A percentile compares a stretch with the other conserved stretches of the same genome.
Conservation (phyloP, 1,140 invertebrate genomes). For the Neuroterus valhalla region DNA sequence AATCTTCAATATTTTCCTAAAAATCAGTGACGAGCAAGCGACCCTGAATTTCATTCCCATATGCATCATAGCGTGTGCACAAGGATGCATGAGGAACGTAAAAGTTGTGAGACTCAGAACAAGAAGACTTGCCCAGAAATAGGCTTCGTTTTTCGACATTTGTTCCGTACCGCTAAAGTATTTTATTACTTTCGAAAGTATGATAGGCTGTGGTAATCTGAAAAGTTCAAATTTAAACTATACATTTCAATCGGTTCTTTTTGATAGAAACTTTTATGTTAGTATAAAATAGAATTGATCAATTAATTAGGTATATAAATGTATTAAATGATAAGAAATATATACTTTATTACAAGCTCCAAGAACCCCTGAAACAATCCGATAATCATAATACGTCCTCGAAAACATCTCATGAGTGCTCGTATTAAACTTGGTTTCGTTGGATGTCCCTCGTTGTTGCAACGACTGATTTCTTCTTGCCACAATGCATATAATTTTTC, state of each 20-base stretch:
- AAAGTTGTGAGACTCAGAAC: conserved; percentile 82
- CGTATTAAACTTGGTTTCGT: conserved; percentile 66
- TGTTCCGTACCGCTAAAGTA: conserved; percentile 76
- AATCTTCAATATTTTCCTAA: conserved; percentile 81
- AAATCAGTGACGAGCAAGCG: conserved; percentile 86
- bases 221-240: conserved; percentile 23
- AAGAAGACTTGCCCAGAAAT: conserved; percentile 80
- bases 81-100: conserved; percentile 84
- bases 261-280: background rate
- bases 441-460: conserved; percentile 35
- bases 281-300: background rate
- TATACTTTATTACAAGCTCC: conserved; percentile 75
- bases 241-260: background rate
- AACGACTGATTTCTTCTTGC: conserved; percentile 41
- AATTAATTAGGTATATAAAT: too few species aligned
- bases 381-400: conserved; percentile 65
- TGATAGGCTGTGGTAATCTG: conserved; percentile 83
- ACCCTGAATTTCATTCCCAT: conserved; percentile 88
- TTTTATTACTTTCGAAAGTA: conserved; percentile 81
- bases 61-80: conserved; percentile 84
- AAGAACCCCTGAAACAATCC: conserved; percentile 73
- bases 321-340: too few species aligned
- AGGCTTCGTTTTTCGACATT: conserved; percentile 75
- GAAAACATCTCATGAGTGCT: conserved; percentile 72
- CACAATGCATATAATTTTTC: conserved; percentile 76